Evolutionary conservation across 2,113 vertebrate species (phyloP).

Genomic region (Clarias gariepinus): DNA sequence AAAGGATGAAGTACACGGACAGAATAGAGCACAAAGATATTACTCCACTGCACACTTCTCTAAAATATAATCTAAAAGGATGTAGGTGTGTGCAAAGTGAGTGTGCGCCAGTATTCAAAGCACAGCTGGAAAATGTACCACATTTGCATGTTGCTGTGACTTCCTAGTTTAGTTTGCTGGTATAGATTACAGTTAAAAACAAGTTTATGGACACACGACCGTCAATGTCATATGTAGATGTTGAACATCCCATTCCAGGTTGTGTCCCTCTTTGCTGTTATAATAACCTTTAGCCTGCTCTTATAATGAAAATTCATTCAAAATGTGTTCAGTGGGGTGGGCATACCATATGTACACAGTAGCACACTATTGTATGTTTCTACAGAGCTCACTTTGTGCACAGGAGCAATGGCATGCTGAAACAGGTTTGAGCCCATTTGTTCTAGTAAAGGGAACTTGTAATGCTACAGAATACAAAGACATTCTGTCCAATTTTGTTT

Average conservation of each 20-base stretch:
- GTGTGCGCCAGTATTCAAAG: conserved; percentile 6
- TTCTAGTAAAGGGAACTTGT: background rate
- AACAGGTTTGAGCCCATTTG: background rate
- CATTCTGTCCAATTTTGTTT: background rate
- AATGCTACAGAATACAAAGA: background rate
- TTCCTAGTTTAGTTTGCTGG: background rate
- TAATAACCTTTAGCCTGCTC: background rate
- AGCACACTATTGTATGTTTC: background rate
- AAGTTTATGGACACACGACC: background rate
- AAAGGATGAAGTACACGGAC: background rate
- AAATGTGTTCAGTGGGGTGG: too few relatives aligned
- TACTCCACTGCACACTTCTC: background rate
- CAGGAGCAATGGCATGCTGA: background rate
- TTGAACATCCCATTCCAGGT: background rate
- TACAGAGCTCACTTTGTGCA: background rate
- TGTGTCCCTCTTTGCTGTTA: background rate
- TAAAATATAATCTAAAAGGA: background rate
- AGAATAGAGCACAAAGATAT: background rate
- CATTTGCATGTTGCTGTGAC: background rate
- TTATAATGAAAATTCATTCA: too few relatives aligned
- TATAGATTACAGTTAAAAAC: background rate
- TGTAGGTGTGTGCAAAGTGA: background rate
- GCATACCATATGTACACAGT: too few relatives aligned
- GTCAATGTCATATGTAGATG: background rate
- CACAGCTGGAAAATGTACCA: background rate